These are phyloP conservation scores for Coracias cyanogaster DNA, from an alignment of 2,797 vertebrate genomes.

Conservation along the genomic window DNA sequence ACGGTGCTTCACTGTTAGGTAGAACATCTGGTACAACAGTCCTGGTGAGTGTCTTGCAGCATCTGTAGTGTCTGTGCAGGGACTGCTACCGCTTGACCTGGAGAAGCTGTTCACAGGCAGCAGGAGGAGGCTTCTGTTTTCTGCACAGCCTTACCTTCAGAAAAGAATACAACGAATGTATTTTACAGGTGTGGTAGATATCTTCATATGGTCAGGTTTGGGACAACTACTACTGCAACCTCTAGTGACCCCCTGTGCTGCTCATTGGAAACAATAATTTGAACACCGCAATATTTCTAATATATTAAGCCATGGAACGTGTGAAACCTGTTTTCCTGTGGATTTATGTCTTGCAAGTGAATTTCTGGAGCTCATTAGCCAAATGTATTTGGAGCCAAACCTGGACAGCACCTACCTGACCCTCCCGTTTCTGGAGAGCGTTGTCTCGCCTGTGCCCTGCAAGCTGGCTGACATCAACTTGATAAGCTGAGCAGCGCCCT, in stretches of 20 bases:
- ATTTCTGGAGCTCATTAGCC: conserved; percentile 26
- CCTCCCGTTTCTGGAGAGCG: background rate
- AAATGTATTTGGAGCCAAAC: background rate
- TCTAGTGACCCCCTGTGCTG: background rate
- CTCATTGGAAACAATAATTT: background rate
- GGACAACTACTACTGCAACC: background rate
- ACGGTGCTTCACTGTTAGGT: background rate
- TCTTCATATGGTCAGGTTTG: background rate
- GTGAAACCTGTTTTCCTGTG: conserved; percentile 44
- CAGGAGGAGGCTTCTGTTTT: background rate
- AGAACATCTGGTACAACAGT: background rate
- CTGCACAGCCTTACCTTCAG: background rate
- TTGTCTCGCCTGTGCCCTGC: background rate
- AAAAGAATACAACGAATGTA: background rate
- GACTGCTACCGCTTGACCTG: background rate
- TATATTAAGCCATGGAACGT: conserved; percentile 19
- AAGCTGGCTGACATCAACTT: background rate
- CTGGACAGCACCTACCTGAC: background rate
- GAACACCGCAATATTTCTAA: conserved; percentile 5
- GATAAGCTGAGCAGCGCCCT: background rate
- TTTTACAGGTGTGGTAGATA: background rate
- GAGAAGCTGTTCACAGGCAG: background rate
- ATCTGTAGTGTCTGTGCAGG: background rate
- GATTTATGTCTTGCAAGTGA: conserved; percentile 20
- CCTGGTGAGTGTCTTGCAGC: background rate